Conservation (phyloP, 2,113 vertebrate genomes). For the Nansenia antarctica region DNA sequence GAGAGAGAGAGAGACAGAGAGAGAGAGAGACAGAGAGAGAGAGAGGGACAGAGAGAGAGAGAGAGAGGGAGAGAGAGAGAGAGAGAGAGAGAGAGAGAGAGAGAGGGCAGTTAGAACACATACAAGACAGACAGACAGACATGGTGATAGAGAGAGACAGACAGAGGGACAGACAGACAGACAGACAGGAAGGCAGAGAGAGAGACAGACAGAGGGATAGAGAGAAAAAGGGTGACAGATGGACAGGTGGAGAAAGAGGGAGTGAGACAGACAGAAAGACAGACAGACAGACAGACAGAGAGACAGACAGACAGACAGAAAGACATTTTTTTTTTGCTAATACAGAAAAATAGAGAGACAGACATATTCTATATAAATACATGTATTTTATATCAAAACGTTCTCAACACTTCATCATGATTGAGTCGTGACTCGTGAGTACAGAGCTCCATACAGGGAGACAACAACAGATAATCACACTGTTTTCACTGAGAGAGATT, state of each 20-base stretch:
- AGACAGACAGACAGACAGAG: not conserved
- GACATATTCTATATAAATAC: not conserved
- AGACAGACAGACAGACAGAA: not conserved
- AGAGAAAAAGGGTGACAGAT: not conserved
- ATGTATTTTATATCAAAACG: no score
- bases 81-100: no score
- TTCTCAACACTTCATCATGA: no score
- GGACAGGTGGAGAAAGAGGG: not conserved
- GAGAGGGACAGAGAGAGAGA: no score
- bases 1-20: no score
- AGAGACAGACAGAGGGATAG: not conserved
- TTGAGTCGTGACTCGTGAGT: no score
- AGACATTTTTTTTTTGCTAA: not conserved
- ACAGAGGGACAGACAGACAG: not conserved
- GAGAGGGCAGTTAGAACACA: not conserved
- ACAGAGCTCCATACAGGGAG: no score
- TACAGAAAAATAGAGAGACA: not conserved
- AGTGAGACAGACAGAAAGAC: not conserved
- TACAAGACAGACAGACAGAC: not conserved
- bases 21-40: no score
- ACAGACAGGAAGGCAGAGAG: not conserved
- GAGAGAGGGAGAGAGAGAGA: no score
- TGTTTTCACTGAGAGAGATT: conserved; percentile 1
- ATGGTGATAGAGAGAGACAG: not conserved
- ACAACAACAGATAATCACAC: conserved; percentile 27